A percentile compares a stretch with the other conserved stretches of the same genome.
phyloP scores from a whole-genome alignment of 1,140 invertebrate species.

The Platyscapa corneri region DNA sequence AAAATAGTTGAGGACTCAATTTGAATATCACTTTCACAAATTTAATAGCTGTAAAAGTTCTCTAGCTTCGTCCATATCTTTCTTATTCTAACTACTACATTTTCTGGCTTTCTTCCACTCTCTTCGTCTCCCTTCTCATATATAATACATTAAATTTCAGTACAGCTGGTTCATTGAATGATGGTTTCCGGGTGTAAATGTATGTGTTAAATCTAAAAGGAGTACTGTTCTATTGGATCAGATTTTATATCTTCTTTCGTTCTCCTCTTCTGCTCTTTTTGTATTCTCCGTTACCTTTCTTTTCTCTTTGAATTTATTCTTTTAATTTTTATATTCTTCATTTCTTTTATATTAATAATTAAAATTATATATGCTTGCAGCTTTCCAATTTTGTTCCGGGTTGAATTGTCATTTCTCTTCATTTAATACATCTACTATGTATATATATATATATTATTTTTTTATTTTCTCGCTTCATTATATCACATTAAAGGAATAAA shows the following conservation, averaged over 20 bases:
- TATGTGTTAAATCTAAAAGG: not conserved
- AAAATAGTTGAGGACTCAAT: conserved; percentile 20
- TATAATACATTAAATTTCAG: not conserved
- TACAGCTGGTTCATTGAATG: conserved; percentile 21
- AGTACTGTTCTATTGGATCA: not conserved
- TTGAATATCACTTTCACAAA: conserved; percentile 43
- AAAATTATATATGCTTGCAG: not conserved
- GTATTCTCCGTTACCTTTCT: not conserved
- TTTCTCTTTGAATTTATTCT: not conserved
- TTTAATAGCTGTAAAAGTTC: conserved; percentile 47
- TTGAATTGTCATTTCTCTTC: not conserved
- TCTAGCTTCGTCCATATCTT: not conserved
- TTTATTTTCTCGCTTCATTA: not conserved
- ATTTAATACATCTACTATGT: not conserved
- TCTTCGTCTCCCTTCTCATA: no score
- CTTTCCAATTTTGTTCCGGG: not conserved
- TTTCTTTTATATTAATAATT: conserved; percentile 40
- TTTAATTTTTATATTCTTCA: not conserved
- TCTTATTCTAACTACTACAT: not conserved
- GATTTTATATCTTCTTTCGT: not conserved
- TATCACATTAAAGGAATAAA: no score
- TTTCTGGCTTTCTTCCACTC: not conserved
- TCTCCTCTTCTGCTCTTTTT: not conserved
- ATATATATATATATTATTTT: not conserved
- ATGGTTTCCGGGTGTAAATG: conserved; percentile 13